Evolutionary conservation across 2,888 invertebrate species (phyloP), one percentile per base, ranked within the genome.

Genomic region (Eupithecia insigniata): DNA sequence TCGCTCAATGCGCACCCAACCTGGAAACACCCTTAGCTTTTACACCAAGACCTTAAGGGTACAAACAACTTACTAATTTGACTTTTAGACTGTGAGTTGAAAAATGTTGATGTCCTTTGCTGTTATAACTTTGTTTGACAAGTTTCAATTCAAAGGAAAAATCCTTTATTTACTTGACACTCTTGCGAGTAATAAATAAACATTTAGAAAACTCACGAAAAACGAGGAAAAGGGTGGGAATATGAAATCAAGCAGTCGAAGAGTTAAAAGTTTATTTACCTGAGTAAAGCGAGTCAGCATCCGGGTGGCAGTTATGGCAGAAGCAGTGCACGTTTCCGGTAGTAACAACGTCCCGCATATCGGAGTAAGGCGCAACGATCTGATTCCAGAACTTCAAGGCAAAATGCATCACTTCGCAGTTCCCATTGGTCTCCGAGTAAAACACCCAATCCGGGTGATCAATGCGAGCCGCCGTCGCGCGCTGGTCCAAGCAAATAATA

Each of bases 1-100:
- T n/a, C 92, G 90, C 81, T 92, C 92, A 60, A 93, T 92, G 30
- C 92, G 91, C 65, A 93, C 93, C 93, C 93, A 93, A 0, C 91
- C 93, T 92, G 69, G 30, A 30, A 60, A 30, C 30, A 30, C 7
- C 14, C 16, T 58, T 58, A 58, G 58, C 10, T 28, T 28, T 10
- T 43, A 43, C 22, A 51, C 51, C 51, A 51, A 8, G 10, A 22
- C 51, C 2, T 51, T 22, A 22, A n/a, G 10, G 10, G 22, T n/a
- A 51, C n/a, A 10, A 22, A 22, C 8, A 51, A 58, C 16, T 5
- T 58, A 58, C 28, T 28, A 16, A 28, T 28, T 28, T 28, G 16
- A 28, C 8, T 43, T n/a, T n/a, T n/a, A n/a, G n/a, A n/a, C n/a
- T n/a, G n/a, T n/a, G n/a, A n/a, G n/a, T n/a, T n/a, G n/a, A 46